These are phyloP conservation scores for Prionace glauca DNA, from an alignment of 2,797 vertebrate species.

Conservation along the genomic window DNA sequence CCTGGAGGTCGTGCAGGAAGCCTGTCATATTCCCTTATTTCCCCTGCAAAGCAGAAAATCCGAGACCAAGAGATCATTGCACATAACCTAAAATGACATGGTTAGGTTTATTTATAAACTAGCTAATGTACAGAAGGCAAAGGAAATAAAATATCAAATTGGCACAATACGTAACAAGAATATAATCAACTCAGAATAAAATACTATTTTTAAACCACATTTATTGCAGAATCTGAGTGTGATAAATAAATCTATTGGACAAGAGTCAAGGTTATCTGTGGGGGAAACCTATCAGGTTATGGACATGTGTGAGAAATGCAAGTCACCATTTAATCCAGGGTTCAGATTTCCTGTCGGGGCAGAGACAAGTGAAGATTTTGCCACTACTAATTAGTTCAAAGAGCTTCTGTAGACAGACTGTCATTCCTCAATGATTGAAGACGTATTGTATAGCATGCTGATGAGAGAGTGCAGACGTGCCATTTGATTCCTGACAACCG, in stretches of 20 bases:
- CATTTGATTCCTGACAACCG: not conserved
- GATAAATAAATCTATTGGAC: not conserved
- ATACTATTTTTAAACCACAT: not conserved
- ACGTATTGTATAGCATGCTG: not conserved
- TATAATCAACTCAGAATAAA: not conserved
- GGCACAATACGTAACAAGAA: not conserved
- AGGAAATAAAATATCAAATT: not conserved
- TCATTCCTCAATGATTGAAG: constrained; percentile 24
- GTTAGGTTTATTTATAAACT: not conserved
- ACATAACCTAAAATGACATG: not conserved
- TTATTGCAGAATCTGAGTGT: not conserved
- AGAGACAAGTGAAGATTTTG: constrained; percentile 4
- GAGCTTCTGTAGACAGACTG: constrained; percentile 13
- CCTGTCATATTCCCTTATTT: not conserved
- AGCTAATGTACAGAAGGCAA: not conserved
- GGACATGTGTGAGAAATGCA: not conserved
- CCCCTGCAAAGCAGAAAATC: not conserved
- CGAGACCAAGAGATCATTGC: not conserved
- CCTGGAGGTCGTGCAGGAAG: not conserved
- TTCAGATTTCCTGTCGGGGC: not conserved
- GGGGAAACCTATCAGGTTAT: not conserved
- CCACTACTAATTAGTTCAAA: constrained; percentile 17
- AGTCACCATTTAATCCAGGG: not conserved
- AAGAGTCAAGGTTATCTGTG: not conserved
- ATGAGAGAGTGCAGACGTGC: not conserved